Base-by-base conservation (phyloP, 2,888 invertebrate genomes). In the Ophraella communa region DNA sequence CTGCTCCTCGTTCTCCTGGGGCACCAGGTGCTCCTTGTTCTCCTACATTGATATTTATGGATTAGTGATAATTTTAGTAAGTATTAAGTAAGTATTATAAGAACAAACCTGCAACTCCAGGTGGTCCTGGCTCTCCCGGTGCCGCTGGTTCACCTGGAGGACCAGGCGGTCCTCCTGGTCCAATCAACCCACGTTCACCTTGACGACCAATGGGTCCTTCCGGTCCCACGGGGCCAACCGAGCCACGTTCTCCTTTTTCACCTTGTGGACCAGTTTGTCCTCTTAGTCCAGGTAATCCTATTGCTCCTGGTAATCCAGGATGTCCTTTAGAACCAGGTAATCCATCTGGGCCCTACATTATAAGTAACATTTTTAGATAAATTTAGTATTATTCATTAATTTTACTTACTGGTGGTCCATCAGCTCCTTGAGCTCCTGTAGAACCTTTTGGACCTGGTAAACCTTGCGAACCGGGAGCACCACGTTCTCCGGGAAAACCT, bases 61-160 rank as follows among this genome's bases (percentile, higher is more conserved):
- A n/a, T n/a, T n/a, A n/a, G n/a, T n/a, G n/a, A n/a, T n/a, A n/a
- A n/a, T n/a, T n/a, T n/a, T n/a, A n/a, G n/a, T n/a, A n/a, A n/a
- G n/a, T n/a, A n/a, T n/a, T n/a, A n/a, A n/a, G n/a, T n/a, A n/a
- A n/a, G n/a, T n/a, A n/a, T n/a, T n/a, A n/a, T n/a, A n/a, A n/a
- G n/a, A n/a, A 51, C 27, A 5, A 51, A 51, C 49, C 49, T 17
- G 89, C 85, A 0, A 86, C 81, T 1, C 94, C 94, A 0, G 91
- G 87, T 4, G 86, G 82, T 2, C 93, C 93, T 0, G 89, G 85
- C 74, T 92, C 92, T 18, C 93, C 93, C 74, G 92, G 84, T 79
- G 93, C 92, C 0, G 91, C 93, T 49, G 91, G 89, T 80, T 93
- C 93, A 14, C 94, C 94, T 0, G 91, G 91, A 1, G 91, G 89